phyloP scores from a whole-genome alignment of 2,888 invertebrate genomes.

The Leptinotarsa haldemani region DNA sequence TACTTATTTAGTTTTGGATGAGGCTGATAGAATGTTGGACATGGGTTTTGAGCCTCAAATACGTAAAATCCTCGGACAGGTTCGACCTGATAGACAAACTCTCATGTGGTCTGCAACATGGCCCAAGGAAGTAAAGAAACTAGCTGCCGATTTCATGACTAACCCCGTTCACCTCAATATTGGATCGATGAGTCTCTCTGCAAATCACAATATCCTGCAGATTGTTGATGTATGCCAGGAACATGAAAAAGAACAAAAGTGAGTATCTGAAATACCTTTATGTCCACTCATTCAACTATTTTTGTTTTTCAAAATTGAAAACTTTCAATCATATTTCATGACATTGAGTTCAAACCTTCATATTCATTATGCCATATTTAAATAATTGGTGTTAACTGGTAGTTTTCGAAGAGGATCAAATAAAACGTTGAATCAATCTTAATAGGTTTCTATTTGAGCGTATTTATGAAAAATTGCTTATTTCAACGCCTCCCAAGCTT shows the following conservation, averaged over 20 bases:
- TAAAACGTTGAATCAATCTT: too few relatives aligned
- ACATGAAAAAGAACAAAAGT: slow-evolving; percentile 79
- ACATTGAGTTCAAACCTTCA: too few relatives aligned
- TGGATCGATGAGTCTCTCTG: slow-evolving; percentile 86
- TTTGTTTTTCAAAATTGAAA: neutral
- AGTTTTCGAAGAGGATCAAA: too few relatives aligned
- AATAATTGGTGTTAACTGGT: too few relatives aligned
- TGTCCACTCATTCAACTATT: neutral
- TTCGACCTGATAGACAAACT: slow-evolving; percentile 92
- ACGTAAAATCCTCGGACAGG: slow-evolving; percentile 91
- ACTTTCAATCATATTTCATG: neutral
- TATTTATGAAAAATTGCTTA: too few relatives aligned
- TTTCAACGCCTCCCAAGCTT: too few relatives aligned
- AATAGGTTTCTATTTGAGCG: too few relatives aligned
- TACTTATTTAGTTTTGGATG: slow-evolving; percentile 91
- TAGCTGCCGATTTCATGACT: slow-evolving; percentile 92
- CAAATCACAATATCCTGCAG: slow-evolving; percentile 92
- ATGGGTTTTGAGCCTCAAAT: slow-evolving; percentile 99
- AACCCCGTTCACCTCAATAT: slow-evolving; percentile 93
- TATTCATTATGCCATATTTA: too few relatives aligned
- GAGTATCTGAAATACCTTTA: slow-evolving; percentile 74
- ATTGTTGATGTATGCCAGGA: slow-evolving; percentile 88
- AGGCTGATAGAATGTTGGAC: slow-evolving; percentile 96
- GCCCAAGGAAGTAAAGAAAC: slow-evolving; percentile 93
- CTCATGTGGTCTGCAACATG: slow-evolving; percentile 99